phyloP scores from a whole-genome alignment of 2,797 vertebrate genomes.

The Adrianichthys oophorus region DNA sequence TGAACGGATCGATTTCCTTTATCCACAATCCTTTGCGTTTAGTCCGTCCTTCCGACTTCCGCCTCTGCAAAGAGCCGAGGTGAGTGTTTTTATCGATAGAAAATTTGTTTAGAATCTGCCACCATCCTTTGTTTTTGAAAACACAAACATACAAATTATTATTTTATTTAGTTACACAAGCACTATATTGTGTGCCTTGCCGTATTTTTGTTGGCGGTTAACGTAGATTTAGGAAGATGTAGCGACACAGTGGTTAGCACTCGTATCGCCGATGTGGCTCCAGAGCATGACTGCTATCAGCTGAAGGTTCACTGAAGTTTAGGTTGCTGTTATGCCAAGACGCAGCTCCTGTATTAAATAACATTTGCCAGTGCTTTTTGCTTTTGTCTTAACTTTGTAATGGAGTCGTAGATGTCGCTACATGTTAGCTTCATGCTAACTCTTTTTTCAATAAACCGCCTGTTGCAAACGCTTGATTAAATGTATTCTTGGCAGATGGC shows the following conservation, averaged over 20 bases:
- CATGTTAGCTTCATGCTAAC: background rate
- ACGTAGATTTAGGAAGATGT: background rate
- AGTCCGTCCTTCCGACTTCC: conserved; percentile 74
- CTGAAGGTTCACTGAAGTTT: rapidly evolving
- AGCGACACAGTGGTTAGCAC: background rate
- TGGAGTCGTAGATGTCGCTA: no score
- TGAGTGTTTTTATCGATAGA: conserved; percentile 42
- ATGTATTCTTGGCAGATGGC: conserved; percentile 80
- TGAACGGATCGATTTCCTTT: conserved; percentile 60
- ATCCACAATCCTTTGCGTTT: conserved; percentile 47
- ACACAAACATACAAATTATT: rapidly evolving
- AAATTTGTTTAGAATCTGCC: conserved; percentile 47
- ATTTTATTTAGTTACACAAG: rapidly evolving
- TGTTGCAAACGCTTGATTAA: background rate
- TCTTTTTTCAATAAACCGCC: rapidly evolving
- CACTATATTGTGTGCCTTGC: rapidly evolving
- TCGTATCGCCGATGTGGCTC: background rate
- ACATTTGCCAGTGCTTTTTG: no score
- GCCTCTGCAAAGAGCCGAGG: conserved; percentile 56
- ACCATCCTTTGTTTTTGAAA: conserved; percentile 43
- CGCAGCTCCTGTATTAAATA: no score
- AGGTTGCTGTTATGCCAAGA: rapidly evolving
- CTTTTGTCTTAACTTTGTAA: no score
- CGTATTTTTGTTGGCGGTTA: background rate
- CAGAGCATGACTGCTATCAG: background rate